Conservation (phyloP, 2,113 vertebrate species). For the Rhabdomys dilectus region DNA sequence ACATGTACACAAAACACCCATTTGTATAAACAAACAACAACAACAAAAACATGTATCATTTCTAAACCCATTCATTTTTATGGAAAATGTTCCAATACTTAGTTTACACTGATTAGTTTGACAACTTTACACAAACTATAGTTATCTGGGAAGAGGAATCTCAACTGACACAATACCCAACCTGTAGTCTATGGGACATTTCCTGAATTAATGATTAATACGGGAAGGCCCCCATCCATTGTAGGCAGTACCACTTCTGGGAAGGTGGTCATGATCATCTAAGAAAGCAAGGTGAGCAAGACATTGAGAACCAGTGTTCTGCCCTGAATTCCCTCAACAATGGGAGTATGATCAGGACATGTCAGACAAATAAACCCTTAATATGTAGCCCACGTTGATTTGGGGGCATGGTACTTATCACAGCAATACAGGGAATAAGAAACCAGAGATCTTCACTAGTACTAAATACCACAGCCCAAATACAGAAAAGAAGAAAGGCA, state of each 20-base stretch:
- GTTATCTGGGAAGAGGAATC: background rate
- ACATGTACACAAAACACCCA: no score
- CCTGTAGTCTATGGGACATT: background rate
- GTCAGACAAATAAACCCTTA: background rate
- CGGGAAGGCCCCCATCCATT: background rate
- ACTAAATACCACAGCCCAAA: background rate
- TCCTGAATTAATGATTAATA: background rate
- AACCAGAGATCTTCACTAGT: background rate
- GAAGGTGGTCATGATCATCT: background rate
- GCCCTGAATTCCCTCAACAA: background rate
- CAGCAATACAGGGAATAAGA: background rate
- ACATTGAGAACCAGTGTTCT: background rate
- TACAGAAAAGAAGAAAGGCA: background rate
- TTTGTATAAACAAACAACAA: no score
- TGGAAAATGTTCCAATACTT: no score
- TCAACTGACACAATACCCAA: background rate
- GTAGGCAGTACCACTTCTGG: no score
- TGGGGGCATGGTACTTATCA: background rate
- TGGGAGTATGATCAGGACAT: background rate
- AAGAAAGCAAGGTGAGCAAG: background rate
- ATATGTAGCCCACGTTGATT: background rate
- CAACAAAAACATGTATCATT: no score
- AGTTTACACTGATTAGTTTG: no score
- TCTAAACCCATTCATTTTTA: no score
- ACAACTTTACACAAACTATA: background rate